Conservation (phyloP, 2,113 vertebrate species). For the Pollachius pollachius region DNA sequence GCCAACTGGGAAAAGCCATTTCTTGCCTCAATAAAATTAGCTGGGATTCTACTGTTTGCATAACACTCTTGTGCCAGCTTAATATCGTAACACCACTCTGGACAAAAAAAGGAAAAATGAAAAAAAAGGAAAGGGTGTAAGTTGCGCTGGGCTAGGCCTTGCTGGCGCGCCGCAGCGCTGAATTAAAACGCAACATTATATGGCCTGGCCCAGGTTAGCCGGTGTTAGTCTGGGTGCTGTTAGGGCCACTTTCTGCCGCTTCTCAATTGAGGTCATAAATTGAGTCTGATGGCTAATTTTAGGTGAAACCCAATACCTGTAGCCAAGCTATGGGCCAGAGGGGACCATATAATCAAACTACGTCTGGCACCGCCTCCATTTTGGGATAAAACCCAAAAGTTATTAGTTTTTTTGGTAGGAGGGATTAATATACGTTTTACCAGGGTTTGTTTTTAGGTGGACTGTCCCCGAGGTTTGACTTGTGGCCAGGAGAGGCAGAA, state of each 20-base stretch:
- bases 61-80: constrained; percentile 63
- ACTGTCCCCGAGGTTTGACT: constrained; percentile 23
- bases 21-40: constrained; percentile 67
- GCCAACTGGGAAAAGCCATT: constrained; percentile 54
- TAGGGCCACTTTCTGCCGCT: constrained; percentile 63
- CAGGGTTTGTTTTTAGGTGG: constrained; percentile 46
- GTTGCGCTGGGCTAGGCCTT: constrained; percentile 60
- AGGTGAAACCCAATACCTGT: constrained; percentile 75
- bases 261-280: constrained; percentile 80
- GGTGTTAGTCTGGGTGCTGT: constrained; percentile 60
- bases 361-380: constrained; percentile 69
- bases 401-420: constrained; percentile 24
- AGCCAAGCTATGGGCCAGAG: constrained; percentile 70
- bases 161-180: constrained; percentile 55
- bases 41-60: constrained; percentile 73
- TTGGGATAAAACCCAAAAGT: constrained; percentile 53
- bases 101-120: not conserved
- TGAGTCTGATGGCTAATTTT: constrained; percentile 81
- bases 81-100: constrained; percentile 52
- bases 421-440: constrained; percentile 54
- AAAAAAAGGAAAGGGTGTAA: constrained; percentile 52
- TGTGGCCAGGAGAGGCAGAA: not conserved
- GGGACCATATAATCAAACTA: constrained; percentile 80
- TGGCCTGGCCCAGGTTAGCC: constrained; percentile 59
- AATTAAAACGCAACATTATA: constrained; percentile 80